Conservation (phyloP, 2,797 vertebrate species). For the Geotria australis region DNA sequence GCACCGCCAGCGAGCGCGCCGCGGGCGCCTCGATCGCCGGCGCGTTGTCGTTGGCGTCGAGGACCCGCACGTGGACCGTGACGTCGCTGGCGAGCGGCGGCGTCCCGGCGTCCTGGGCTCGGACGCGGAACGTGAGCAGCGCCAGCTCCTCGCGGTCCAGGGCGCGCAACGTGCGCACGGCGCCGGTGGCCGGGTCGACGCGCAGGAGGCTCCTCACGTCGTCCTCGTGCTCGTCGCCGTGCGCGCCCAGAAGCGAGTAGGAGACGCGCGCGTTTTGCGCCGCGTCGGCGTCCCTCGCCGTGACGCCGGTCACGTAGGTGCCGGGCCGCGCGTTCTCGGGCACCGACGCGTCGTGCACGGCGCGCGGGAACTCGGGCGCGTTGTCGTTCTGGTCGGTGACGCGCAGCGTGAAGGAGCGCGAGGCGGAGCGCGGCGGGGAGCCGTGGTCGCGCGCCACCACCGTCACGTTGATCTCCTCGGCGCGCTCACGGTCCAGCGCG, state of each 20-base stretch:
- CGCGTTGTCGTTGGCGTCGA: slow-evolving; percentile 70
- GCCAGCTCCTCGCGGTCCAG: slow-evolving; percentile 74
- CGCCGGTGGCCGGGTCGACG: slow-evolving; percentile 17
- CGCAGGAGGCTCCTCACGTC: slow-evolving; percentile 80
- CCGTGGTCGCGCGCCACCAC: slow-evolving; percentile 69
- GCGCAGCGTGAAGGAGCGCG: slow-evolving; percentile 71
- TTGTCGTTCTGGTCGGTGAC: slow-evolving; percentile 94
- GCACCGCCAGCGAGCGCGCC: slow-evolving; percentile 42
- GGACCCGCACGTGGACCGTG: slow-evolving; percentile 56
- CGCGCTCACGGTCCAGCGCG: no score
- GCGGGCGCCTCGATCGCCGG: slow-evolving; percentile 57
- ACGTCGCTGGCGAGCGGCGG: slow-evolving; percentile 69
- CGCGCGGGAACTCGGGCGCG: slow-evolving; percentile 83
- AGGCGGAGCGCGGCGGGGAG: slow-evolving; percentile 63
- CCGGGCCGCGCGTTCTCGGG: slow-evolving; percentile 79
- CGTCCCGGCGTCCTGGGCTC: slow-evolving; percentile 61
- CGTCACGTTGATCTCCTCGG: slow-evolving; percentile 20
- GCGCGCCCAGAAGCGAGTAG: slow-evolving; percentile 26
- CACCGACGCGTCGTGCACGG: slow-evolving; percentile 63
- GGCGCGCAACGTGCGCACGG: slow-evolving; percentile 9
- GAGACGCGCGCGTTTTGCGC: slow-evolving; percentile 88
- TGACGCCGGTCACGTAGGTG: slow-evolving; percentile 83
- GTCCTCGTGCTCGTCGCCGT: slow-evolving; percentile 87
- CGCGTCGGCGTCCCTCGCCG: slow-evolving; percentile 82
- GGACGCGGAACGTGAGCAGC: slow-evolving; percentile 54